phyloP scores from a whole-genome alignment of 2,113 vertebrate genomes.

The Leptobrachium ailaonicum region DNA sequence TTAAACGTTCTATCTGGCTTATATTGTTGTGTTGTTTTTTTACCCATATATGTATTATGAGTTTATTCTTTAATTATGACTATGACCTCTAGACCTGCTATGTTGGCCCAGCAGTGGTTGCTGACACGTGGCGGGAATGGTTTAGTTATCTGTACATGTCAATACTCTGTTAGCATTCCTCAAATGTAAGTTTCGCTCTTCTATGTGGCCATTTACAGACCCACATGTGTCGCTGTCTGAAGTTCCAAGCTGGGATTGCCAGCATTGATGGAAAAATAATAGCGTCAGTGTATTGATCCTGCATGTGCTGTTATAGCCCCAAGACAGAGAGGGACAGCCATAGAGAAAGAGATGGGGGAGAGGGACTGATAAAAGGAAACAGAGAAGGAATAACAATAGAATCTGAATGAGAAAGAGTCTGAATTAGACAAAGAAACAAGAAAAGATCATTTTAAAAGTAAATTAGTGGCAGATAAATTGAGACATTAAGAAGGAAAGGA shows the following conservation, averaged over 20 bases:
- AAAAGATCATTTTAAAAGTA: background rate
- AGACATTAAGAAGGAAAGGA: no score
- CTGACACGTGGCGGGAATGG: constrained; percentile 17
- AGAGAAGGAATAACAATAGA: background rate
- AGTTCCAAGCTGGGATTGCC: constrained; percentile 24
- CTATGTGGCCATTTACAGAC: constrained; percentile 28
- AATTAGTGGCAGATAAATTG: no score
- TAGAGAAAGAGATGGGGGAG: constrained; percentile 17
- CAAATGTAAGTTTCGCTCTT: constrained; percentile 38
- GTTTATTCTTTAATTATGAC: background rate
- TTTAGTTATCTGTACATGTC: constrained; percentile 33
- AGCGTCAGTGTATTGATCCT: constrained; percentile 41
- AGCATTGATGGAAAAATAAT: constrained; percentile 46
- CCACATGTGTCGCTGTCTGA: constrained; percentile 16
- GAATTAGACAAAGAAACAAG: background rate
- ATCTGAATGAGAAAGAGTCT: no score
- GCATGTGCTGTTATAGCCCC: constrained; percentile 40
- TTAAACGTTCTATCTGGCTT: background rate
- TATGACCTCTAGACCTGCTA: constrained; percentile 21
- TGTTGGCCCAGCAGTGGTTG: constrained; percentile 17
- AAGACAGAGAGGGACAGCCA: constrained; percentile 33
- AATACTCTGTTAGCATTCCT: constrained; percentile 36
- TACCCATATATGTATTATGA: background rate
- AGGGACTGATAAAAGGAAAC: constrained; percentile 1
- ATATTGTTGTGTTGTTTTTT: background rate